phyloP scores from a whole-genome alignment of 2,113 vertebrate species.

The Nothocercus nigrocapillus region DNA sequence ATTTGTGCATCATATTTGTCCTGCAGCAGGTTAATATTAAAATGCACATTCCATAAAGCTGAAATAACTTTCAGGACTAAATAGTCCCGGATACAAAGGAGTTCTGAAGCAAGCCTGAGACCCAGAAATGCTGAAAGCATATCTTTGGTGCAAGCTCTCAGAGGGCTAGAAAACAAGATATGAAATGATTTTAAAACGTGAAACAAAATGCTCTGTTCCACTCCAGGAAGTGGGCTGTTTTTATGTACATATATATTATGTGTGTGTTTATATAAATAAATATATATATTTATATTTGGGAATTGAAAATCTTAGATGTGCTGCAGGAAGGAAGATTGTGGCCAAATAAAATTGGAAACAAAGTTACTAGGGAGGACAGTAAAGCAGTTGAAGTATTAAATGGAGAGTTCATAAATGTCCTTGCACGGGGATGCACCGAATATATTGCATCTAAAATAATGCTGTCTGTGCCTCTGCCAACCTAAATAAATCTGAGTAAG shows the following conservation, averaged over 20 bases:
- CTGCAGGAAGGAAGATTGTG: background rate
- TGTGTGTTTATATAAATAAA: background rate
- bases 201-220: background rate
- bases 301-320: background rate
- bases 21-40: background rate
- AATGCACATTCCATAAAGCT: background rate
- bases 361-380: background rate
- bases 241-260: background rate
- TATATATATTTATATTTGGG: background rate
- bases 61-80: background rate
- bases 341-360: slow-evolving; percentile 17
- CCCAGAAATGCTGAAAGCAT: background rate
- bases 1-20: background rate
- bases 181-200: background rate
- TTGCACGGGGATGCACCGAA: background rate
- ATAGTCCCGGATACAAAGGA: background rate
- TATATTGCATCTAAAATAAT: slow-evolving; percentile 12
- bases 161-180: background rate
- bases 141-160: background rate
- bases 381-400: slow-evolving; percentile 34
- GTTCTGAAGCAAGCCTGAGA: background rate
- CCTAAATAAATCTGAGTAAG: slow-evolving; percentile 19
- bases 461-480: background rate
- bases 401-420: slow-evolving; percentile 5
- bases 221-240: background rate